These are phyloP conservation scores for Globodera rostochiensis DNA, from an alignment of 1,140 invertebrate species.

Conservation along the genomic window DNA sequence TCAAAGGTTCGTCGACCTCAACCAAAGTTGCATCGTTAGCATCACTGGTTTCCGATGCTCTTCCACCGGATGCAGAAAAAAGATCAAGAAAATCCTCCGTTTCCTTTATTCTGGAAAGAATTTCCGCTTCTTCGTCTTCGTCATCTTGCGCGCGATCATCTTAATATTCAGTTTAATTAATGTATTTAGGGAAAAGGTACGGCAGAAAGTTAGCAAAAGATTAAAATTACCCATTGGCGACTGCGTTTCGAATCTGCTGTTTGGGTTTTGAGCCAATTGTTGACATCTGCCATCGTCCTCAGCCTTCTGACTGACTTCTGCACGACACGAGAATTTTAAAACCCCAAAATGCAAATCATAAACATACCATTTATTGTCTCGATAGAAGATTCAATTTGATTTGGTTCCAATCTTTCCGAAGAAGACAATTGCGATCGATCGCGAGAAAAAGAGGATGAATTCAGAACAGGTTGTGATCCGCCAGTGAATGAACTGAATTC, in stretches of 20 bases:
- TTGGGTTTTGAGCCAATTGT: neutral
- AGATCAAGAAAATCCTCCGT: neutral
- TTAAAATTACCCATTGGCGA: neutral
- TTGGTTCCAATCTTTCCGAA: slow-evolving; percentile 20
- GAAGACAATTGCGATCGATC: slow-evolving; percentile 6
- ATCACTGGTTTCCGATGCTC: too few relatives aligned
- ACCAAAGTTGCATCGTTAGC: too few relatives aligned
- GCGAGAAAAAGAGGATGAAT: slow-evolving; percentile 7
- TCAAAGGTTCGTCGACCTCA: too few relatives aligned
- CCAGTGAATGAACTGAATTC: slow-evolving; percentile 38
- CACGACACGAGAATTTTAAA: neutral
- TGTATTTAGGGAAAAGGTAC: too few relatives aligned
- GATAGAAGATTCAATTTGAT: slow-evolving; percentile 18
- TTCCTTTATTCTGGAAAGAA: neutral
- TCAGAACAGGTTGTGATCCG: slow-evolving; percentile 43
- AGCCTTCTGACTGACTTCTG: slow-evolving; percentile 14
- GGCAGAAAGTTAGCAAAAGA: neutral
- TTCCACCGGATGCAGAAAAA: too few relatives aligned
- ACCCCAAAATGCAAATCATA: neutral
- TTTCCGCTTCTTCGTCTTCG: neutral
- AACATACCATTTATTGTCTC: slow-evolving; percentile 39
- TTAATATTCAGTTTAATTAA: neutral
- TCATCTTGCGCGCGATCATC: neutral
- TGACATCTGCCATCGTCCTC: neutral
- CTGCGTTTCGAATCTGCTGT: neutral